Evolutionary conservation across 53 echinoderm and acorn worm genomes (phyloP).

Genomic region (Temnopleurus reevesii): DNA sequence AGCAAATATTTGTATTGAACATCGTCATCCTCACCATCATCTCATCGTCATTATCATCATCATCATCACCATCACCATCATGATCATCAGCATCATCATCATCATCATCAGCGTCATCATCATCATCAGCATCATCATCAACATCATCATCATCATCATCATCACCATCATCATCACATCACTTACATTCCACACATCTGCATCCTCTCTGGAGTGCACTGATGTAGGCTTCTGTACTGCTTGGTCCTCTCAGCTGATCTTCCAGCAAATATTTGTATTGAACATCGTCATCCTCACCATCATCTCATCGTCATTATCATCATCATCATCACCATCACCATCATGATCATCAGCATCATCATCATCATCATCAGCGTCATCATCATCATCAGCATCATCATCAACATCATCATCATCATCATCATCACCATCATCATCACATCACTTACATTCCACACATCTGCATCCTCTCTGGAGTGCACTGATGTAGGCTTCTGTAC

Average conservation of each 20-base stretch:
- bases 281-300: neutral
- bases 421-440: neutral
- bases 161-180: neutral
- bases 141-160: neutral
- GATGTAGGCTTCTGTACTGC: slow-evolving; percentile 96
- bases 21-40: neutral
- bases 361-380: neutral
- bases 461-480: slow-evolving; percentile 91
- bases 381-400: neutral
- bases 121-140: neutral
- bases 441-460: slow-evolving; percentile 96
- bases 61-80: slow-evolving; percentile 38
- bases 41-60: neutral
- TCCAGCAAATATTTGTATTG: slow-evolving; percentile 78
- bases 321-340: neutral
- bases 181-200: neutral
- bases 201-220: slow-evolving; percentile 69
- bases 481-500: slow-evolving; percentile 91
- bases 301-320: neutral
- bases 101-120: slow-evolving; percentile 21
- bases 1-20: slow-evolving; percentile 79
- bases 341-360: neutral
- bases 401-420: neutral
- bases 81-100: slow-evolving; percentile 8
- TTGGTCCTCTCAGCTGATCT: slow-evolving; percentile 95